phyloP scores from a whole-genome alignment of 2,797 vertebrate species.

The Chaetodon trifasciatus region DNA sequence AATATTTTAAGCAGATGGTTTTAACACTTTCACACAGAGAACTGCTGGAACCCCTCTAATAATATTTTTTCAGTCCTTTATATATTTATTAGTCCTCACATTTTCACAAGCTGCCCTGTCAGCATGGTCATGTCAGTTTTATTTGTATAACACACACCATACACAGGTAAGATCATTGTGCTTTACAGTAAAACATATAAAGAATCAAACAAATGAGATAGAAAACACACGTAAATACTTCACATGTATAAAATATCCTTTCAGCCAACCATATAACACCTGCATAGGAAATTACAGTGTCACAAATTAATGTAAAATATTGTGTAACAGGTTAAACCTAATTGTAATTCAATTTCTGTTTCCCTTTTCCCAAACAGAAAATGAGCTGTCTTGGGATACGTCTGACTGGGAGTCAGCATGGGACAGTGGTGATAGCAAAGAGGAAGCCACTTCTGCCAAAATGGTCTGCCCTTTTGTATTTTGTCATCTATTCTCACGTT shows the following conservation, averaged over 20 bases:
- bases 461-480: constrained; percentile 57
- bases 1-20: background rate
- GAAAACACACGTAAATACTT: no score
- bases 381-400: constrained; percentile 92
- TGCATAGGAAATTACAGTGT: background rate
- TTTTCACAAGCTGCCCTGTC: background rate
- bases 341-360: background rate
- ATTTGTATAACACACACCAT: no score
- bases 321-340: no score
- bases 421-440: constrained; percentile 87
- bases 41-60: no score
- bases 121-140: background rate
- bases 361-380: constrained; percentile 78
- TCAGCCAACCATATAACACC: no score
- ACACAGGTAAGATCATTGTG: no score
- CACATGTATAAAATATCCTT: no score
- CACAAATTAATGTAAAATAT: no score
- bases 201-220: no score
- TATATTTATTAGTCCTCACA: background rate
- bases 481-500: background rate
- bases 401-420: constrained; percentile 94
- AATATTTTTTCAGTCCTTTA: no score
- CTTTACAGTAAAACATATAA: no score
- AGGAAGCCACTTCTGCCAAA: constrained; percentile 51
- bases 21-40: background rate